These are phyloP conservation scores for Malurus splendens DNA, from an alignment of 2,797 vertebrate species.

Conservation along the genomic window DNA sequence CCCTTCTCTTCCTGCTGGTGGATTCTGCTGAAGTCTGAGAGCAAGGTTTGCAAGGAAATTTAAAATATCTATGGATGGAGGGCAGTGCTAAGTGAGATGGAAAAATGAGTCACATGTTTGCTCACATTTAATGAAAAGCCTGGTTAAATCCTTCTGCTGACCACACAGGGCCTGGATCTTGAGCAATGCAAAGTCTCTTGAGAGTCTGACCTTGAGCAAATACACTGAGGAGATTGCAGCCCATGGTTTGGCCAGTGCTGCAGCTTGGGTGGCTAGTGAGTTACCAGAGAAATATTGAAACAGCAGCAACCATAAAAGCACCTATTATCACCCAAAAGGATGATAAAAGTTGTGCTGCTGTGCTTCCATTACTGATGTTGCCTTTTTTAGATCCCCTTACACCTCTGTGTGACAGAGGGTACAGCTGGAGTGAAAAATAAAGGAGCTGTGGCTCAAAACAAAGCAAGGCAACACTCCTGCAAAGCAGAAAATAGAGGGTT, in stretches of 20 bases:
- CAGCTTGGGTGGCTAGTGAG: neutral
- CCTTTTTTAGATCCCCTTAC: neutral
- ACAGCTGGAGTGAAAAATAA: neutral
- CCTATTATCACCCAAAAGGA: neutral
- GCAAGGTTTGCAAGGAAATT: neutral
- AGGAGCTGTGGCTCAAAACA: neutral
- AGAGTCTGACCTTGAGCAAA: neutral
- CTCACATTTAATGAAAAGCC: neutral
- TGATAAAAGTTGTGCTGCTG: neutral
- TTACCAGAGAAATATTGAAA: neutral
- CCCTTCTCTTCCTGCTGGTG: neutral
- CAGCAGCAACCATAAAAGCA: neutral
- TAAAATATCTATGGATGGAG: neutral
- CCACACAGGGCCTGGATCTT: neutral
- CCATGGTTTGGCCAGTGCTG: neutral
- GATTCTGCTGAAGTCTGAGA: neutral
- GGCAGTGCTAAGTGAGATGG: neutral
- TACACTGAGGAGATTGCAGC: rapidly evolving
- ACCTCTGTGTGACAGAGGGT: neutral
- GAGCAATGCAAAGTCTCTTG: neutral
- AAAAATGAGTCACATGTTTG: neutral
- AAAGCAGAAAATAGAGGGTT: neutral
- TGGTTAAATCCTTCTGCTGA: neutral
- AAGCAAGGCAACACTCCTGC: neutral
- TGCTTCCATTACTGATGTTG: neutral